phyloP scores from a whole-genome alignment of 2,888 invertebrate species.

The Alentia gelatinosa region DNA sequence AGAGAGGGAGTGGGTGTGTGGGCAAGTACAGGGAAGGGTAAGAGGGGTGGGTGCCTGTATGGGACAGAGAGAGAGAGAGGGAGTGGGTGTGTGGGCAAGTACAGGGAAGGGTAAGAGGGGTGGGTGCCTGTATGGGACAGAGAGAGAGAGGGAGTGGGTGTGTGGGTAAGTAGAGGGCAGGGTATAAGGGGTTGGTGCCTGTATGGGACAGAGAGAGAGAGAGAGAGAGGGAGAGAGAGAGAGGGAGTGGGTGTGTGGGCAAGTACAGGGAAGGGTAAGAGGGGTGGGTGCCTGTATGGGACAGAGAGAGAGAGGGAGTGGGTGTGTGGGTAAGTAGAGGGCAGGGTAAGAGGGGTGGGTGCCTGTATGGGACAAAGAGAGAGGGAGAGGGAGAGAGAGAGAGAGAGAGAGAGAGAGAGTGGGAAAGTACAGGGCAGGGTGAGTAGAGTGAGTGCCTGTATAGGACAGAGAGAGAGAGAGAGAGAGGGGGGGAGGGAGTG shows the following conservation, averaged over 20 bases:
- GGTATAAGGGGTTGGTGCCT: background rate
- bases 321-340: background rate
- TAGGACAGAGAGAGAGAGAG: no score
- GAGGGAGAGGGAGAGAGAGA: background rate
- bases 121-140: no score
- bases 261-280: no score
- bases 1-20: no score
- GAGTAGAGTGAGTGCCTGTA: background rate
- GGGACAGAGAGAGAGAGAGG: no score
- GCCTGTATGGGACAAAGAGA: background rate
- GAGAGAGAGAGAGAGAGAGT: no score
- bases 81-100: no score
- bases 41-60: no score
- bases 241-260: background rate
- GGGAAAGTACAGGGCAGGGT: background rate
- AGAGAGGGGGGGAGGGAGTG: no score
- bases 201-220: background rate
- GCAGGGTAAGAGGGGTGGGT: background rate
- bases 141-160: background rate
- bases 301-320: background rate
- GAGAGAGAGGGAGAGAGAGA: background rate
- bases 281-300: no score
- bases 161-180: background rate
- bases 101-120: no score
- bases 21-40: no score